Evolutionary conservation across 2,888 invertebrate species (phyloP), one percentile per base, ranked within the genome.

Genomic region (Zeuzera pyrina): DNA sequence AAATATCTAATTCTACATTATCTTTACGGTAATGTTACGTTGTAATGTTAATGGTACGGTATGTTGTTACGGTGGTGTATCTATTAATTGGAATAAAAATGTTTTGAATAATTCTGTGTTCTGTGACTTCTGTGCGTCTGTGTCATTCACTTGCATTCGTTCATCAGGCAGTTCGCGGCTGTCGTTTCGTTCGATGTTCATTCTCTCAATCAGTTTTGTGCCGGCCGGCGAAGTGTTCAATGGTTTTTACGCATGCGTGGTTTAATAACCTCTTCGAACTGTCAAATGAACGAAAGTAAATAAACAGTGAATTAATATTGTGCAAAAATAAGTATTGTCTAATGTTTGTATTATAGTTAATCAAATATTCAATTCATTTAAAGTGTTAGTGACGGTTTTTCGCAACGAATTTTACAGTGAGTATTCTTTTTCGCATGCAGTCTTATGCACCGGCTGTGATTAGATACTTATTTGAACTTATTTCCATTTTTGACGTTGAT

Each of bases 231-330:
- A 34, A 44, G 48, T 33, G 49, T 53, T 22, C 39, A 44, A 49
- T 44, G 53, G 21, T 52, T 40, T 43, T 26, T 57, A 62, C 79
- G 81, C 78, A 74, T 73, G 77, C 77, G 79, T 47, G 31, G 36
- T 48, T 31, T 30, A 41, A 44, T 39, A 43, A 50, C 42, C 45
- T 39, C 44, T 49, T 42, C 61, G 57, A 52, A 60, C 65, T 67
- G 69, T 68, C 71, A 67, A 57, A 59, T 56, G 55, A 58, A 68
- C 65, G 73, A 72, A 77, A 77, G 73, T 69, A 78, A 73, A 73
- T 68, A 72, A 76, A n/a, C n/a, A n/a, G 72, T 76, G 76, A 61
- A 52, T 43, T 52, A 51, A 52, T 51, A 25, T 57, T 54, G 76
- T 66, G 59, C 55, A 46, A 50, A 59, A 54, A 43, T 34, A 37